These are phyloP conservation scores for Orthonychiurus folsomi DNA, from an alignment of 2,888 invertebrate genomes.

Conservation along the genomic window DNA sequence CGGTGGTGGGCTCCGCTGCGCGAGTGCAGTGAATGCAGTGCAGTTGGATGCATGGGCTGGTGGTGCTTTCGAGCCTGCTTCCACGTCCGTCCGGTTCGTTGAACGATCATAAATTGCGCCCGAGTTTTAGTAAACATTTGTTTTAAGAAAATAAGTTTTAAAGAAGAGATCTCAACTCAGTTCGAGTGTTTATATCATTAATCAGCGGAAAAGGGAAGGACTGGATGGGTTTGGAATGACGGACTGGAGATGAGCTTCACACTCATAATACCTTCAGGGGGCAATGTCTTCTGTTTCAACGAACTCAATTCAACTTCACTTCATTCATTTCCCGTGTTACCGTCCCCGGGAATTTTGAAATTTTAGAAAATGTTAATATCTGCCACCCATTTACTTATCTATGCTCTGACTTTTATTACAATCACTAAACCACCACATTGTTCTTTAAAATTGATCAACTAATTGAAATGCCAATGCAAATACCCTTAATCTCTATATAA, in stretches of 20 bases:
- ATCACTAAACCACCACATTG: too few relatives aligned
- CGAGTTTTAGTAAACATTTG: constrained; percentile 37
- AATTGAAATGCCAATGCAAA: too few relatives aligned
- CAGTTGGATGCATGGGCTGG: not conserved
- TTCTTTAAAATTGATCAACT: too few relatives aligned
- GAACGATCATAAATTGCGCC: constrained; percentile 36
- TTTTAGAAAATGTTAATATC: too few relatives aligned
- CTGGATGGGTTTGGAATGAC: too few relatives aligned
- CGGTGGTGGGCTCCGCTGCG: not conserved
- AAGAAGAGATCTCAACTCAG: constrained; percentile 18
- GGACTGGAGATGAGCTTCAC: too few relatives aligned
- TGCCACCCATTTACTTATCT: too few relatives aligned
- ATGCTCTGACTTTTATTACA: too few relatives aligned
- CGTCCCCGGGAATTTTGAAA: too few relatives aligned
- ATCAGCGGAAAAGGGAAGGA: constrained; percentile 21
- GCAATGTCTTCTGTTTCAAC: not conserved
- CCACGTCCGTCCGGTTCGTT: not conserved
- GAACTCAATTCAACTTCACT: too few relatives aligned
- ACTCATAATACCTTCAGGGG: not conserved
- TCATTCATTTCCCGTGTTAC: too few relatives aligned
- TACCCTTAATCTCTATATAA: too few relatives aligned
- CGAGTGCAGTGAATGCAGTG: not conserved
- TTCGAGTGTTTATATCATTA: constrained; percentile 37
- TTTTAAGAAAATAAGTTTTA: constrained; percentile 30
- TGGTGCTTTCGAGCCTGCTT: not conserved